Conservation (phyloP, 2,888 invertebrate species). For the Lypha dubia region DNA sequence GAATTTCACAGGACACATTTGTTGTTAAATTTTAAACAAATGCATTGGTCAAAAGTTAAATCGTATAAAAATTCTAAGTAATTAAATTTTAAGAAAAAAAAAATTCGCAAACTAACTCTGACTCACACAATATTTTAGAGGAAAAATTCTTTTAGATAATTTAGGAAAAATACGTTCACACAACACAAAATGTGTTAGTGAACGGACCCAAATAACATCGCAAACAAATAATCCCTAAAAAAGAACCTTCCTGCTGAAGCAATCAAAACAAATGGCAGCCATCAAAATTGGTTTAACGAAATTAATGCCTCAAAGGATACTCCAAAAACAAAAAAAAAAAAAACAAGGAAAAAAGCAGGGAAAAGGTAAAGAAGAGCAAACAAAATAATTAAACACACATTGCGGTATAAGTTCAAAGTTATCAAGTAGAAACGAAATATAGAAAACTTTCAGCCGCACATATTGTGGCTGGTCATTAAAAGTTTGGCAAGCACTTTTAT, state of each 20-base stretch:
- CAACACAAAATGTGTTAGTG: too few relatives aligned
- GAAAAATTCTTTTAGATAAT: too few relatives aligned
- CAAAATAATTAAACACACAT: background rate
- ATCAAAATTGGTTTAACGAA: constrained; percentile 27
- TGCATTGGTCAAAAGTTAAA: background rate
- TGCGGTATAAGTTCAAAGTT: constrained; percentile 15
- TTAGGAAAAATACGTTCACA: too few relatives aligned
- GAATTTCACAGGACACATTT: background rate
- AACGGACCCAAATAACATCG: too few relatives aligned
- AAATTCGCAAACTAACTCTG: too few relatives aligned
- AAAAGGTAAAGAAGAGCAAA: too few relatives aligned
- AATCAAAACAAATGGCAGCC: background rate
- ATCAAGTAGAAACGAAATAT: background rate
- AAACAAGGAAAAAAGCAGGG: too few relatives aligned
- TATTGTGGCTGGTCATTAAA: constrained; percentile 47
- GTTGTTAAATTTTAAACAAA: background rate
- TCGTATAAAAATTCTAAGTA: background rate
- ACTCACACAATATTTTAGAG: too few relatives aligned
- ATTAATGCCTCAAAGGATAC: constrained; percentile 3
- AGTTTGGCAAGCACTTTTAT: constrained; percentile 51
- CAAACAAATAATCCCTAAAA: background rate
- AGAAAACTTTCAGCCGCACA: constrained; percentile 3
- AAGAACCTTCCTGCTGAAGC: background rate
- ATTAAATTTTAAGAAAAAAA: too few relatives aligned
- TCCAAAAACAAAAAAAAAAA: background rate